Conservation (phyloP, 92 coral and sea anemone genomes). For the Phenganax subtilis region DNA sequence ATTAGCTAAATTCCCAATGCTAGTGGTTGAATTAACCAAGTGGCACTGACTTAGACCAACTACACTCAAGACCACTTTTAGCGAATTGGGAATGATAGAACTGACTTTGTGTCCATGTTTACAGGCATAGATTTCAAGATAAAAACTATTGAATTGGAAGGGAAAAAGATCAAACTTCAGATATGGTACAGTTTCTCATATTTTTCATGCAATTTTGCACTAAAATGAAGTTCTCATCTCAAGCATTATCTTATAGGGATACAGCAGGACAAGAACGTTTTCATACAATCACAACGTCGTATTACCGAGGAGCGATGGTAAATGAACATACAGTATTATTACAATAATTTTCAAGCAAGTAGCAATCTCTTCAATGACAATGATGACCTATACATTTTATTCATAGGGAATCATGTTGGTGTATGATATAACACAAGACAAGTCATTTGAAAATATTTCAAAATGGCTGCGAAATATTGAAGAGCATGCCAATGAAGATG, state of each 20-base stretch:
- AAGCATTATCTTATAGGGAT: constrained; percentile 56
- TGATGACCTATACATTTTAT: neutral
- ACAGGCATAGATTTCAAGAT: constrained; percentile 96
- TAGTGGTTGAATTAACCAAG: neutral
- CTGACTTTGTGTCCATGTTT: constrained; percentile 2
- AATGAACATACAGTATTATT: no score
- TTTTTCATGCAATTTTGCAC: neutral
- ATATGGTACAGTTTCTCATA: constrained; percentile 56
- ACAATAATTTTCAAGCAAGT: neutral
- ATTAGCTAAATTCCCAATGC: no score
- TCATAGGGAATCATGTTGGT: constrained; percentile 92
- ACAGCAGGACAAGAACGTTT: constrained; percentile 98
- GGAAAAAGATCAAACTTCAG: constrained; percentile 94
- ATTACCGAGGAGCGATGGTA: constrained; percentile 99
- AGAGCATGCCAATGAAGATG: constrained; percentile 99
- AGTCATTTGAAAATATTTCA: constrained; percentile 94
- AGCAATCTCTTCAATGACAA: neutral
- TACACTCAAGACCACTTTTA: neutral
- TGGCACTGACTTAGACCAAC: neutral
- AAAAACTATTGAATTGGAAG: constrained; percentile 91
- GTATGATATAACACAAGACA: constrained; percentile 94
- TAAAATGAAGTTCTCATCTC: neutral
- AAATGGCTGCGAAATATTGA: constrained; percentile 97
- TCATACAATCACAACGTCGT: constrained; percentile 96
- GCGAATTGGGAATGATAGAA: neutral